Evolutionary conservation across 1,140 invertebrate species (phyloP).

Genomic region (Macrobrachium nipponense): DNA sequence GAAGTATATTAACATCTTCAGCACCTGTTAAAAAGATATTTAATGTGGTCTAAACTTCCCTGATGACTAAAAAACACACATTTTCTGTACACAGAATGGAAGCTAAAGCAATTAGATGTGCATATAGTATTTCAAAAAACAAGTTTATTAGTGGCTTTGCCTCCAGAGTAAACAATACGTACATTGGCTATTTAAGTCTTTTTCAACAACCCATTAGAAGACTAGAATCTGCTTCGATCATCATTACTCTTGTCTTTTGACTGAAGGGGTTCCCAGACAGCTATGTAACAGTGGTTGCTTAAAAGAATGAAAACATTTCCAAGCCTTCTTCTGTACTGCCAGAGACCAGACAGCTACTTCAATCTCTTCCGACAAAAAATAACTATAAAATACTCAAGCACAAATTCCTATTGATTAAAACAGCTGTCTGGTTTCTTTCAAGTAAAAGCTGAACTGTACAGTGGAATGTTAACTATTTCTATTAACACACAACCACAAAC

Average conservation of each 20-base stretch:
- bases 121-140: too few species aligned
- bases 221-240: slow-evolving; percentile 6
- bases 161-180: neutral
- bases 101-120: too few species aligned
- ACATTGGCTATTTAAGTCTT: neutral
- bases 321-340: neutral
- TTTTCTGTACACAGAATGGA: too few species aligned
- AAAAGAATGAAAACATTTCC: slow-evolving; percentile 32
- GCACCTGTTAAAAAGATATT: too few species aligned
- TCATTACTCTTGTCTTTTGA: neutral
- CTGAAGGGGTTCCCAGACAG: neutral
- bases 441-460: slow-evolving; percentile 17
- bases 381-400: neutral
- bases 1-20: too few species aligned
- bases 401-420: neutral
- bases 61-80: too few species aligned
- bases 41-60: too few species aligned
- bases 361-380: neutral
- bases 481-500: slow-evolving; percentile 12
- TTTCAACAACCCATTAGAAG: slow-evolving; percentile 18
- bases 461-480: slow-evolving; percentile 48
- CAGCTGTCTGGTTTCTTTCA: slow-evolving; percentile 31
- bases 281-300: slow-evolving; percentile 16
- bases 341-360: slow-evolving; percentile 22
- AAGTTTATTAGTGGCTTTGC: neutral